Evolutionary conservation across 2,888 invertebrate genomes (phyloP), one percentile per base, ranked within the genome.

Genomic region (Ormyrus pomaceus): DNA sequence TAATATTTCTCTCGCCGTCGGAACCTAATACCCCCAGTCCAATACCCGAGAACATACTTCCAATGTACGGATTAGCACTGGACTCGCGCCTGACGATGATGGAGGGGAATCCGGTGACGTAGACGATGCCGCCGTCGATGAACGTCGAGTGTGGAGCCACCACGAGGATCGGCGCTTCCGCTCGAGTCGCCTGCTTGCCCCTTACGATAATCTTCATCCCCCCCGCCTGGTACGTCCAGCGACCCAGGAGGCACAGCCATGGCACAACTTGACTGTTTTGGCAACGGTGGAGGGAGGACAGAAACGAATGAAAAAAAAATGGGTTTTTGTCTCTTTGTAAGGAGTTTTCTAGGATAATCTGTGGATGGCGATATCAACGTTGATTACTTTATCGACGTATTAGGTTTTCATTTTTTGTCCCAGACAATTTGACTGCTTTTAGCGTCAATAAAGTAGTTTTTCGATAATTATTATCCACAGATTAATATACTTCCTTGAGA

Each of bases 101-200:
- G 11, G 96, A 95, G 8, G 96, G 95, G 91, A 96, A 95, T 89
- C 94, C 94, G 78, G 96, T 95, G 84, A 95, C 94, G 90, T 96
- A 95, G 87, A 96, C 95, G 85, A 96, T 95, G 87, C 97, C 95
- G 86, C 96, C 95, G 91, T 98, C 98, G 87, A 97, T 93, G 92
- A 96, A 97, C 6, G 96, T 95, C 78, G 97, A 96, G 91, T 98
- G 98, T 5, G 98, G 97, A 0, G 97, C 97, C 71, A 95, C 94
- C 75, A 96, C 96, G 82, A 97, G 92, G 84, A 98, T 95, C 13
- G 97, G 96, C 6, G 97, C 97, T 89, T 97, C 96, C 79, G 92
- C 91, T 69, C 95, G 92, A 81, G 93, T 92, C 81, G 95, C 96
- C 88, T 95, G 95, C 83, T 93, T 93, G 34, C 97, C 97, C 83